phyloP scores from a whole-genome alignment of 2,888 invertebrate species.

The Pyrgus malvae region DNA sequence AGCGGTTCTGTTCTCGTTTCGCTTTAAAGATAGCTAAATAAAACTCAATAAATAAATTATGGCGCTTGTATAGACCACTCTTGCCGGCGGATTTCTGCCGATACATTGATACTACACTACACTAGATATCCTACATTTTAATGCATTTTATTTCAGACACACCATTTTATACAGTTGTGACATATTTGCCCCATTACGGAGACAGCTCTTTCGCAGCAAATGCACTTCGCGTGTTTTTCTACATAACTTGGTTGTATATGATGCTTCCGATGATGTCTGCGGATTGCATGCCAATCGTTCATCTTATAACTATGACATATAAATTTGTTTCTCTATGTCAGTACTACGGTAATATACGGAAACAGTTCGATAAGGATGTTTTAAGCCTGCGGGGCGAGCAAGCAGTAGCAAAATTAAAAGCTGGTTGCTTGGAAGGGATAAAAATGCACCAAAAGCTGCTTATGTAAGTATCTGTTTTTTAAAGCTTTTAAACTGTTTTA shows the following conservation, averaged over 20 bases:
- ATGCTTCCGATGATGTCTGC: constrained; percentile 74
- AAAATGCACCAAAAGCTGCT: constrained; percentile 64
- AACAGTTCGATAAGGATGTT: constrained; percentile 49
- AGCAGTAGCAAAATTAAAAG: constrained; percentile 51
- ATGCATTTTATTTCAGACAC: constrained; percentile 43
- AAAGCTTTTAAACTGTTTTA: too few species aligned
- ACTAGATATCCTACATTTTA: neutral
- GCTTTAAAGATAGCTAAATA: too few species aligned
- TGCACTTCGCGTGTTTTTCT: constrained; percentile 60
- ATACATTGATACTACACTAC: neutral
- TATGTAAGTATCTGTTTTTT: constrained; percentile 52
- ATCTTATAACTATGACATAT: constrained; percentile 57
- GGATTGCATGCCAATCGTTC: constrained; percentile 68
- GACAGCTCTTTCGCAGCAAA: constrained; percentile 53
- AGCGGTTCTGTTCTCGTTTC: too few species aligned
- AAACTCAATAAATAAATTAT: too few species aligned
- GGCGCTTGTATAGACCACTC: too few species aligned
- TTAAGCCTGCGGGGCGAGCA: constrained; percentile 40
- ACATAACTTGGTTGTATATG: constrained; percentile 68
- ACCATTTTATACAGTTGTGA: constrained; percentile 71
- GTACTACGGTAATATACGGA: constrained; percentile 54
- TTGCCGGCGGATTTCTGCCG: too few species aligned
- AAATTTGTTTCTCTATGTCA: constrained; percentile 64
- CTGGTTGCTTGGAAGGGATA: constrained; percentile 58
- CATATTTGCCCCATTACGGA: constrained; percentile 61